Evolutionary conservation across 1,140 invertebrate genomes (phyloP).

Genomic region (Aleiodes sp.): DNA sequence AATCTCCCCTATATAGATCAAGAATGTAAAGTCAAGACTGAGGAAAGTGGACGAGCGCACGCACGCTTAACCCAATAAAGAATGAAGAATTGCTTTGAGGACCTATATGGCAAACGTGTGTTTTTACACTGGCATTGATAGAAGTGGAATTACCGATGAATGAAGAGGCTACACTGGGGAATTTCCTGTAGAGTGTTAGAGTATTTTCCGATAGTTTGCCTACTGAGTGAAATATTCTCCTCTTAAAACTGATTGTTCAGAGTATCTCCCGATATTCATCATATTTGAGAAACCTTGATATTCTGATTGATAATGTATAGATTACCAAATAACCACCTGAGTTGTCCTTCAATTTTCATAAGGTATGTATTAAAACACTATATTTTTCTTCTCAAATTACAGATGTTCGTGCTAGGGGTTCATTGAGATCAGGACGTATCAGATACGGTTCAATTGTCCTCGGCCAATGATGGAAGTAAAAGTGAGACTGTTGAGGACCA

Average conservation of each 20-base stretch:
- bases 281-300: no score
- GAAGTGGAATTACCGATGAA: constrained; percentile 46
- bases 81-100: constrained; percentile 29
- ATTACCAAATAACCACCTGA: no score
- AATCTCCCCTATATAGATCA: no score
- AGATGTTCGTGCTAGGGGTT: not conserved
- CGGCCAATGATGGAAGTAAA: not conserved
- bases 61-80: not conserved
- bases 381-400: not conserved
- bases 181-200: not conserved
- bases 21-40: not conserved
- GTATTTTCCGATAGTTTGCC: not conserved
- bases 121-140: constrained; percentile 38
- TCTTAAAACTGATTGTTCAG: no score
- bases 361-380: not conserved
- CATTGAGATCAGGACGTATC: constrained; percentile 8
- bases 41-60: constrained; percentile 19
- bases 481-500: not conserved
- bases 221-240: not conserved
- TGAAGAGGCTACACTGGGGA: constrained; percentile 31
- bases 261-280: no score
- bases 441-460: constrained; percentile 9
- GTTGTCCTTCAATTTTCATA: not conserved
- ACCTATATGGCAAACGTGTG: constrained; percentile 45
- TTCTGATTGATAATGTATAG: no score